A percentile compares a stretch with the other conserved stretches of the same genome.
phyloP scores from a whole-genome alignment of 2,888 invertebrate species.

The Hemaris fuciformis region DNA sequence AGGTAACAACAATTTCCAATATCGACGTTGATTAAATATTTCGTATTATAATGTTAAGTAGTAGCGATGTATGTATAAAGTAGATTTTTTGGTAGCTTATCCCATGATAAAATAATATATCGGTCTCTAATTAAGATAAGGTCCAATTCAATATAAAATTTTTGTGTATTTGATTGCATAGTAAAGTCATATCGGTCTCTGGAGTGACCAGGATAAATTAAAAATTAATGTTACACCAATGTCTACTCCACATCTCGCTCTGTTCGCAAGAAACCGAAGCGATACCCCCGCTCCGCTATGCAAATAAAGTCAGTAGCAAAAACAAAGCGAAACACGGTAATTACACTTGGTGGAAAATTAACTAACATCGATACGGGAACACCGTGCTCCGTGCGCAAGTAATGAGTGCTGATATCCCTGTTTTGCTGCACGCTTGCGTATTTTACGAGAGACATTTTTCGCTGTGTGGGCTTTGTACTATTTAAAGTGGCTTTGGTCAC shows the following conservation, averaged over 20 bases:
- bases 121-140: no score
- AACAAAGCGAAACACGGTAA: slow-evolving; percentile 79
- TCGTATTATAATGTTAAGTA: no score
- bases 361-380: slow-evolving; percentile 76
- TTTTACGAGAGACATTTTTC: slow-evolving; percentile 22
- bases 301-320: slow-evolving; percentile 81
- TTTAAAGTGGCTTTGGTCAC: no score
- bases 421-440: slow-evolving; percentile 60
- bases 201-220: no score
- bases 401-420: slow-evolving; percentile 69
- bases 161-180: no score
- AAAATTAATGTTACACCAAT: neutral
- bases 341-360: slow-evolving; percentile 79
- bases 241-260: slow-evolving; percentile 37
- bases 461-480: neutral
- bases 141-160: no score
- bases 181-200: no score
- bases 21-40: neutral
- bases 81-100: no score
- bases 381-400: slow-evolving; percentile 57
- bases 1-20: neutral
- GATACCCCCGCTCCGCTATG: slow-evolving; percentile 66
- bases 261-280: slow-evolving; percentile 43
- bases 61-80: no score
- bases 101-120: no score